phyloP scores from a whole-genome alignment of 2,888 invertebrate genomes.

The Agapostemon virescens region DNA sequence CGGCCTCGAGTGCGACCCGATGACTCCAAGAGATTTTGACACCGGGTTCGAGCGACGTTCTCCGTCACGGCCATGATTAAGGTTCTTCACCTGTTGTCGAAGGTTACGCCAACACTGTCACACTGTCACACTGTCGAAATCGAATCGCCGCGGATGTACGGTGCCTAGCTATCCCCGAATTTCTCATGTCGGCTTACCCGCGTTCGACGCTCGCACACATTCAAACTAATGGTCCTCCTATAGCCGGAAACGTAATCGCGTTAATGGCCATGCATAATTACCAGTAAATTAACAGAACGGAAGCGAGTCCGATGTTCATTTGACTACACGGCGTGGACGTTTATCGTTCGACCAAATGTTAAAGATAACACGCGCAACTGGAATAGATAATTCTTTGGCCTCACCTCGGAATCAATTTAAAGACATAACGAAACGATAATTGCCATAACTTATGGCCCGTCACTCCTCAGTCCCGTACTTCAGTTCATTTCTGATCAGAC shows the following conservation, averaged over 20 bases:
- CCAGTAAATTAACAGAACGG: slow-evolving; percentile 43
- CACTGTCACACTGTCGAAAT: slow-evolving; percentile 29
- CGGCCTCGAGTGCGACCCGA: slow-evolving; percentile 47
- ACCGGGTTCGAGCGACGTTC: slow-evolving; percentile 45
- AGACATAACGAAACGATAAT: slow-evolving; percentile 25
- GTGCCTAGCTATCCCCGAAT: slow-evolving; percentile 22
- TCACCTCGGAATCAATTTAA: slow-evolving; percentile 16
- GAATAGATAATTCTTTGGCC: neutral
- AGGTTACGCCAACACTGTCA: slow-evolving; percentile 26
- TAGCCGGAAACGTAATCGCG: slow-evolving; percentile 34
- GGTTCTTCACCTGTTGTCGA: slow-evolving; percentile 55
- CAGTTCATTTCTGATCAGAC: slow-evolving; percentile 6
- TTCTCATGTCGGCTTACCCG: slow-evolving; percentile 36
- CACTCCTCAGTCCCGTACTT: neutral
- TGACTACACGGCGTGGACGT: neutral
- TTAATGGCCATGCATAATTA: slow-evolving; percentile 47
- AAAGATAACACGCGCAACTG: neutral
- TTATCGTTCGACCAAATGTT: slow-evolving; percentile 5
- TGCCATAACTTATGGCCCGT: slow-evolving; percentile 29
- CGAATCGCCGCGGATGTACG: neutral
- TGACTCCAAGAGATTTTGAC: slow-evolving; percentile 41
- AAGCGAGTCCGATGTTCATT: slow-evolving; percentile 34
- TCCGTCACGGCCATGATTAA: slow-evolving; percentile 20
- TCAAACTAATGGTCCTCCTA: slow-evolving; percentile 43
- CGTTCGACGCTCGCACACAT: slow-evolving; percentile 25